Evolutionary conservation across 1,140 invertebrate genomes (phyloP).

Genomic region (Drosophila erecta): DNA sequence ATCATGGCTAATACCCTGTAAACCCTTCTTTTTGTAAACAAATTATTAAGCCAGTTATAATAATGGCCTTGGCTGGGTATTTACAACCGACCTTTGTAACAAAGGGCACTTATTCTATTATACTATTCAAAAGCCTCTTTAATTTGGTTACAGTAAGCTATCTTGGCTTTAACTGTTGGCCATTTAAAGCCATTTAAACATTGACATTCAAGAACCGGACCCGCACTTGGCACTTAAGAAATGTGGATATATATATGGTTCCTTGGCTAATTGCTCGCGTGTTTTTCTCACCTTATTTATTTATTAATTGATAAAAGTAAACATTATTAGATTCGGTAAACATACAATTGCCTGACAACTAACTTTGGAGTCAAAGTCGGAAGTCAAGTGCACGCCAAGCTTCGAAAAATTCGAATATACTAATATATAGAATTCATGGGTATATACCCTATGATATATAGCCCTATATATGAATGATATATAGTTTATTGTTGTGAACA

Average conservation of each 20-base stretch:
- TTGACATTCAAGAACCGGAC: not conserved
- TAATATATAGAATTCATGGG: not conserved
- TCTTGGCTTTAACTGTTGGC: slow-evolving; percentile 7
- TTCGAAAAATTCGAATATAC: not conserved
- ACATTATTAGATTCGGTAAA: slow-evolving; percentile 29
- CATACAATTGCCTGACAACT: slow-evolving; percentile 10
- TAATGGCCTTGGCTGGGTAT: slow-evolving; percentile 16
- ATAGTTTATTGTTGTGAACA: too few relatives aligned
- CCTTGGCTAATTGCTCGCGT: slow-evolving; percentile 9
- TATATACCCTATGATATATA: not conserved
- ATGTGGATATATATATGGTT: not conserved
- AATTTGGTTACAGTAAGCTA: slow-evolving; percentile 37
- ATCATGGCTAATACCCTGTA: slow-evolving; percentile 3
- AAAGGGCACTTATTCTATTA: slow-evolving; percentile 16
- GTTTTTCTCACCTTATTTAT: not conserved
- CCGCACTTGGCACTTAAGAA: not conserved
- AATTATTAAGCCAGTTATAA: not conserved
- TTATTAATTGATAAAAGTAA: slow-evolving; percentile 28
- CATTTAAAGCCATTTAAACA: slow-evolving; percentile 4
- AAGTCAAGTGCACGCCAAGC: slow-evolving; percentile 26
- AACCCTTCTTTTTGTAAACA: slow-evolving; percentile 5
- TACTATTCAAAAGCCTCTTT: slow-evolving; percentile 20
- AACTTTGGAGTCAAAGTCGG: slow-evolving; percentile 34
- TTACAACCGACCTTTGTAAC: slow-evolving; percentile 22
- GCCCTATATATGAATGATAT: too few relatives aligned